Evolutionary conservation across 2,888 invertebrate species (phyloP).

Genomic region (Thysanoteuthis rhombus): DNA sequence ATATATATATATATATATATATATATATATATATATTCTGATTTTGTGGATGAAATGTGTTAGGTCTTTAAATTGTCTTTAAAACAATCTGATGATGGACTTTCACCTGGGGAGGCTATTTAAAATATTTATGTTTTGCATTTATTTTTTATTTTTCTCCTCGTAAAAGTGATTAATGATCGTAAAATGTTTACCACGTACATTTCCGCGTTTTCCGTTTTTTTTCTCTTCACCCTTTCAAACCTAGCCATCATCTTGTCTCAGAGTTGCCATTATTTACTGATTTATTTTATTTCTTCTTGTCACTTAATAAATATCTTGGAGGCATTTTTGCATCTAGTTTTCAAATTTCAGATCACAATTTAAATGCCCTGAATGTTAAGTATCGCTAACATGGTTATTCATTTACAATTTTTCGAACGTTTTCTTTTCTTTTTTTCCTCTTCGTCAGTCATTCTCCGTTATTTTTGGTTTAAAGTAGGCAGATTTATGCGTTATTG

Average conservation of each 20-base stretch:
- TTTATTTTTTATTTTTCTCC: background rate
- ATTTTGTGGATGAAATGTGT: background rate
- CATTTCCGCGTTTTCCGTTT: background rate
- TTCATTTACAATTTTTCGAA: too few species aligned
- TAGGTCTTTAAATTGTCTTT: background rate
- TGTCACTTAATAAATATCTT: too few species aligned
- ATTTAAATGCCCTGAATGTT: too few species aligned
- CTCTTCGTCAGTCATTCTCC: too few species aligned
- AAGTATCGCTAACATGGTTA: too few species aligned
- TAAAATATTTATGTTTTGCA: background rate
- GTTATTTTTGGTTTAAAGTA: too few species aligned
- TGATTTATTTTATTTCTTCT: background rate
- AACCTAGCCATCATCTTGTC: background rate
- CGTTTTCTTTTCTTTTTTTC: too few species aligned
- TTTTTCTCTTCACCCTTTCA: too few species aligned
- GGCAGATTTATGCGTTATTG: too few species aligned
- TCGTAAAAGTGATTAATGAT: background rate
- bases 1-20: slow-evolving; percentile 12
- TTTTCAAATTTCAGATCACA: too few species aligned
- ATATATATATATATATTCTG: background rate
- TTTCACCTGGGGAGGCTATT: background rate
- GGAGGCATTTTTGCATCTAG: too few species aligned
- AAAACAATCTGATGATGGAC: background rate
- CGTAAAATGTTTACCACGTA: background rate
- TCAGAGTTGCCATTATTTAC: background rate